These are phyloP conservation scores for Lacerta agilis DNA, from an alignment of 2,797 vertebrate species.

Conservation along the genomic window DNA sequence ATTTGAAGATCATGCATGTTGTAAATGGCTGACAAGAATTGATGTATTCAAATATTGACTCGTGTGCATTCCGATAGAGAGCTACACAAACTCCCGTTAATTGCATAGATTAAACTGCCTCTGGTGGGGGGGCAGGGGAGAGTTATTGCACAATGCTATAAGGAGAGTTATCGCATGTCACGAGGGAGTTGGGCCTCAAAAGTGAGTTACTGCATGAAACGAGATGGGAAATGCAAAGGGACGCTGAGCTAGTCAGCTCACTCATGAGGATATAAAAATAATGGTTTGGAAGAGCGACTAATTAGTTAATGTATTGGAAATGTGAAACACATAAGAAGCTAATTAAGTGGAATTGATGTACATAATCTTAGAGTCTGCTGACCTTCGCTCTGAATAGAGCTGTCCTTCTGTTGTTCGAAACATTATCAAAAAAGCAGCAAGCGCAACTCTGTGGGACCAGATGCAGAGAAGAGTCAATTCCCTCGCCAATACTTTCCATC, in stretches of 20 bases:
- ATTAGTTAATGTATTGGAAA: slow-evolving; percentile 66
- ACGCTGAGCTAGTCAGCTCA: slow-evolving; percentile 42
- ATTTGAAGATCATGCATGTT: slow-evolving; percentile 38
- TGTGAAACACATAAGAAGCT: slow-evolving; percentile 57
- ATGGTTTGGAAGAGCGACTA: slow-evolving; percentile 61
- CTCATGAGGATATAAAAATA: slow-evolving; percentile 42
- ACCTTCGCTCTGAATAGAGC: slow-evolving; percentile 53
- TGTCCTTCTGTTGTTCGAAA: slow-evolving; percentile 24
- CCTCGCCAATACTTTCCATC: slow-evolving; percentile 25
- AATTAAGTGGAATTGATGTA: slow-evolving; percentile 66
- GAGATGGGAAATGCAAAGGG: neutral
- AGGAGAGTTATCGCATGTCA: slow-evolving; percentile 46
- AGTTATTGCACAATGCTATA: slow-evolving; percentile 58
- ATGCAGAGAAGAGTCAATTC: slow-evolving; percentile 11
- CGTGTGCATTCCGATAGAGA: slow-evolving; percentile 42
- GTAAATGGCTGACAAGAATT: slow-evolving; percentile 28
- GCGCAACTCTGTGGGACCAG: neutral
- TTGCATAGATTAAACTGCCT: slow-evolving; percentile 54
- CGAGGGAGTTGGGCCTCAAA: slow-evolving; percentile 39
- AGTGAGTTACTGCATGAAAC: slow-evolving; percentile 37
- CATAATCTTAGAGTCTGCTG: slow-evolving; percentile 36
- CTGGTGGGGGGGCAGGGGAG: slow-evolving; percentile 35
- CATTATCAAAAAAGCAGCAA: slow-evolving; percentile 16
- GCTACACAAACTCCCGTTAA: slow-evolving; percentile 46
- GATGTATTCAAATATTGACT: slow-evolving; percentile 43